Evolutionary conservation across 2,797 vertebrate genomes (phyloP).

Genomic region (Hoplostethus mediterraneus): DNA sequence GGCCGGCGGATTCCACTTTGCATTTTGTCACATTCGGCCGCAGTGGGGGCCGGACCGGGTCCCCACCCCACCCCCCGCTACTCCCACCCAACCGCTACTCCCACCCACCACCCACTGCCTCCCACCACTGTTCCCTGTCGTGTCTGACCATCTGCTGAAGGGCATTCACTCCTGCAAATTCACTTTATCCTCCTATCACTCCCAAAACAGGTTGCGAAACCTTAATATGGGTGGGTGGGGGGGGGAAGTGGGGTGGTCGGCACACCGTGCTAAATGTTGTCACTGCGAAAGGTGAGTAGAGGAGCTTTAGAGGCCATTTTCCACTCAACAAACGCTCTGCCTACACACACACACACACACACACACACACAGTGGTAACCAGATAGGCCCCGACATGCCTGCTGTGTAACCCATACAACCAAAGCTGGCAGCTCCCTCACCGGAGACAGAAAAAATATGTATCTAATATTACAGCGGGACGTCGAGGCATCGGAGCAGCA

Average conservation of each 20-base stretch:
- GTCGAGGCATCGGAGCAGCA: slow-evolving; percentile 58
- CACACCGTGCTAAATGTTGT: slow-evolving; percentile 84
- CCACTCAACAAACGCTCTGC: slow-evolving; percentile 82
- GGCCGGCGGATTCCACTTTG: slow-evolving; percentile 87
- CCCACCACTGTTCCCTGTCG: slow-evolving; percentile 57
- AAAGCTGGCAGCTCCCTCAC: slow-evolving; percentile 70
- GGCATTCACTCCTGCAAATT: slow-evolving; percentile 86
- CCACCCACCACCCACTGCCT: slow-evolving; percentile 7
- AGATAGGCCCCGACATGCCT: slow-evolving; percentile 64
- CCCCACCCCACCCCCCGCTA: slow-evolving; percentile 21
- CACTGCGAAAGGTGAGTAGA: slow-evolving; percentile 86
- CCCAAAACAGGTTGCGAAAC: slow-evolving; percentile 79
- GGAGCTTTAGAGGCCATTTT: slow-evolving; percentile 84
- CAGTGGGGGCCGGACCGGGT: slow-evolving; percentile 56
- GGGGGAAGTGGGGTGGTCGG: slow-evolving; percentile 1
- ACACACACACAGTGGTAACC: slow-evolving; percentile 64
- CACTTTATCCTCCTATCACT: slow-evolving; percentile 77
- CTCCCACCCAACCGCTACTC: slow-evolving; percentile 32
- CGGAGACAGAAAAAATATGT: slow-evolving; percentile 50
- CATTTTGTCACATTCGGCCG: slow-evolving; percentile 90
- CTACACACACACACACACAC: slow-evolving; percentile 19
- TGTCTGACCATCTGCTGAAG: slow-evolving; percentile 87
- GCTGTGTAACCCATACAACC: slow-evolving; percentile 68
- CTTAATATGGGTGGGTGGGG: slow-evolving; percentile 53
- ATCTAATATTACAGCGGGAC: slow-evolving; percentile 61